Evolutionary conservation across 2,113 vertebrate species (phyloP).

Genomic region (Balaenoptera acutorostrata): DNA sequence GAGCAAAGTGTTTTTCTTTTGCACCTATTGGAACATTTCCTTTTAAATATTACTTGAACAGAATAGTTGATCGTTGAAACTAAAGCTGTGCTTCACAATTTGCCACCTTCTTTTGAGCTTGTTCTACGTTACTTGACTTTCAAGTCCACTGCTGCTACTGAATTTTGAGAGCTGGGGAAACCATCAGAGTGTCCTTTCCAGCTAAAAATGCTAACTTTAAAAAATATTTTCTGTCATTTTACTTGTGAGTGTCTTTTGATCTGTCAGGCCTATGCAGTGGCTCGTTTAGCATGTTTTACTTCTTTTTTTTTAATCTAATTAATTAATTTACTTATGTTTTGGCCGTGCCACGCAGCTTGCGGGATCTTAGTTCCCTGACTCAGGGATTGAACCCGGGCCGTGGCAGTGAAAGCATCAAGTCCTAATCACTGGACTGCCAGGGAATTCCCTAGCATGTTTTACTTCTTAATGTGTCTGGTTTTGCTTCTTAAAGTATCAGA

Average conservation of each 20-base stretch:
- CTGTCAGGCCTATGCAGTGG: not conserved
- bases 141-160: not conserved
- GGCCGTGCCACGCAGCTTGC: not conserved
- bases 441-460: slow-evolving; percentile 4
- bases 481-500: not conserved
- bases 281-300: slow-evolving; percentile 39
- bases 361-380: not conserved
- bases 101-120: not conserved
- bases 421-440: not conserved
- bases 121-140: slow-evolving; percentile 48
- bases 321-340: not conserved
- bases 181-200: not conserved
- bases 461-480: not conserved
- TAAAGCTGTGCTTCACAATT: not conserved
- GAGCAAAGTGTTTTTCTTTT: not conserved
- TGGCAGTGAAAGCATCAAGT: not conserved
- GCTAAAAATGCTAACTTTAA: slow-evolving; percentile 48
- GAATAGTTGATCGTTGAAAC: not conserved
- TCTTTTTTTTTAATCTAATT: too few species aligned
- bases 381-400: not conserved
- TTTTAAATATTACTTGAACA: slow-evolving; percentile 12
- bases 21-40: not conserved
- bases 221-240: slow-evolving; percentile 58
- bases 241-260: slow-evolving; percentile 30
- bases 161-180: slow-evolving; percentile 19